phyloP scores from a whole-genome alignment of 2,113 vertebrate species.

The Hippocampus comes region DNA sequence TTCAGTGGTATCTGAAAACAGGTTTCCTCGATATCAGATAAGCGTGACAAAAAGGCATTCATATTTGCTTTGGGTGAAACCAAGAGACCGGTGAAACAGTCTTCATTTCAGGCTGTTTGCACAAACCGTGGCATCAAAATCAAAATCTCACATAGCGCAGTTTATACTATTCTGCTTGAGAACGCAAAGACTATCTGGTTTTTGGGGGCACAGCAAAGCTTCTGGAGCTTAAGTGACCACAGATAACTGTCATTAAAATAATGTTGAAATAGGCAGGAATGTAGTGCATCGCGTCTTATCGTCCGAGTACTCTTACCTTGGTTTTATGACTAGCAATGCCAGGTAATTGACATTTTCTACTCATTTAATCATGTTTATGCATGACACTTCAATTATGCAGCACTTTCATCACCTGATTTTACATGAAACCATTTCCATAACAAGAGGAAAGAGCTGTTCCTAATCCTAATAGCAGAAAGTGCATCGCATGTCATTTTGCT shows the following conservation, averaged over 20 bases:
- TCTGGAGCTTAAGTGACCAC: neutral
- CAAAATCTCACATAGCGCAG: neutral
- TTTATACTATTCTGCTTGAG: neutral
- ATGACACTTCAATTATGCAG: slow-evolving; percentile 7
- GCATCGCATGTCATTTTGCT: slow-evolving; percentile 3
- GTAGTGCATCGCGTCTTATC: neutral
- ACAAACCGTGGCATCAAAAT: neutral
- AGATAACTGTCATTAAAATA: neutral
- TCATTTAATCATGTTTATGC: slow-evolving; percentile 5
- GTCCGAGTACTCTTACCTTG: neutral
- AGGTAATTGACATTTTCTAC: slow-evolving; percentile 1
- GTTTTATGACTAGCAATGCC: slow-evolving; percentile 1
- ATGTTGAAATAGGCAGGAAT: neutral
- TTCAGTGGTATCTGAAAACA: neutral
- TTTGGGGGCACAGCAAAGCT: neutral
- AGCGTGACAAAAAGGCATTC: neutral
- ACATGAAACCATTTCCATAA: slow-evolving; percentile 23
- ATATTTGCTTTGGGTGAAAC: neutral
- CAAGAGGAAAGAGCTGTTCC: slow-evolving; percentile 11
- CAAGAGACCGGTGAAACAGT: neutral
- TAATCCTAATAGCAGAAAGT: slow-evolving; percentile 4
- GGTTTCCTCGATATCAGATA: neutral
- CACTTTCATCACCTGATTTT: slow-evolving; percentile 15
- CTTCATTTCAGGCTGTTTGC: neutral
- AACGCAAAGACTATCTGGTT: neutral